Evolutionary conservation across 2,888 invertebrate genomes (phyloP).

Genomic region (Urechis unicinctus): DNA sequence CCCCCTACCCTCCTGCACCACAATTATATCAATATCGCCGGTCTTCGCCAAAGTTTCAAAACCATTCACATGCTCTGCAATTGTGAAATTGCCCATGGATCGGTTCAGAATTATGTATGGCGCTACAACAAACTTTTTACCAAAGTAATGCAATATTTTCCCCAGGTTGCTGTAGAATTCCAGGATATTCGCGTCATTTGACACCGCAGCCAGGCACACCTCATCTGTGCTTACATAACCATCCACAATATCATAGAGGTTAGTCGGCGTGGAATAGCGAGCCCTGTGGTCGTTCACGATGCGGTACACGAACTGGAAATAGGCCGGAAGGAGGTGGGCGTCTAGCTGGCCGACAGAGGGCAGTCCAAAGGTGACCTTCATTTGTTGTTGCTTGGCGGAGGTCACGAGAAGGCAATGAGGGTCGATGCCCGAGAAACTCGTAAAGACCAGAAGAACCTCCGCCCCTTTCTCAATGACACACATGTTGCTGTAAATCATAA

Average conservation of each 20-base stretch:
- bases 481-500: too few relatives aligned
- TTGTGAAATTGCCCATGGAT: too few relatives aligned
- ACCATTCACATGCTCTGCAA: too few relatives aligned
- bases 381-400: slow-evolving; percentile 24
- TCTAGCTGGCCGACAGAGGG: slow-evolving; percentile 14
- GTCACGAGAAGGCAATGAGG: slow-evolving; percentile 27
- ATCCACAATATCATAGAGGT: not conserved
- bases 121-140: too few relatives aligned
- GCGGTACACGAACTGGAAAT: not conserved
- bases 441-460: slow-evolving; percentile 29
- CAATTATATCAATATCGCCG: too few relatives aligned
- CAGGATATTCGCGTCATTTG: too few relatives aligned
- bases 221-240: not conserved
- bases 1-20: too few relatives aligned
- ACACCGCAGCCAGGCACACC: not conserved
- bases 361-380: slow-evolving; percentile 31
- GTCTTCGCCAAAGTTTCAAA: too few relatives aligned
- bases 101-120: too few relatives aligned
- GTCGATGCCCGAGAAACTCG: slow-evolving; percentile 30
- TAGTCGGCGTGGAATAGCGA: too few relatives aligned
- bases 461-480: slow-evolving; percentile 22
- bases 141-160: too few relatives aligned
- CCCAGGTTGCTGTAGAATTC: too few relatives aligned
- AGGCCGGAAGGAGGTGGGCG: not conserved
- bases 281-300: not conserved